Evolutionary conservation across 2,888 invertebrate species (phyloP), one percentile per base, ranked within the genome.

Genomic region (Mythimna ferrago): DNA sequence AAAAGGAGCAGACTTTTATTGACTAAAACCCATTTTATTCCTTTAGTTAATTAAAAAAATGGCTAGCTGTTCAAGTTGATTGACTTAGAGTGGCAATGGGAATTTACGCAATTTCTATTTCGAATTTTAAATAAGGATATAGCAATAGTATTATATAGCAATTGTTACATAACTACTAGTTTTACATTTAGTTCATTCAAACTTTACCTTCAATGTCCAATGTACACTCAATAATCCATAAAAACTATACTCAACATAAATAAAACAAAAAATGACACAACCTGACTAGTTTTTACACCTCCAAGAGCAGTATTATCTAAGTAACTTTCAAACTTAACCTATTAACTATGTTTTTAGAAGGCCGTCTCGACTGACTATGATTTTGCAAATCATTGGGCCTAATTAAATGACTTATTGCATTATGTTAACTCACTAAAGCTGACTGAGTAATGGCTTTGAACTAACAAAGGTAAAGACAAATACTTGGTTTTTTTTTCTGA

Each of bases 311-410:
- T 74, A 88, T 91, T 89, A 88, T 90, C 87, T 77, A 69, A 78
- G 73, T 78, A 84, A 90, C 90, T 91, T 92, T 89, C 84, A 73
- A 92, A 93, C 90, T 92, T 89, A 89, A 91, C 90, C 88, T 89
- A 92, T 91, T 92, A 92, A 90, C 92, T 89, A 87, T 89, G 88
- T 90, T 91, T 89, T 89, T 88, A 86, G 86, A 87, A 83, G 78
- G 73, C 64, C 75, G 80, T 79, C 84, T 83, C 71, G 84, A 71
- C 84, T 76, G 86, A 75, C 67, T 64, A 76, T 78, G 65, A 71
- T 89, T 89, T 78, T 89, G 93, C 94, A 91, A 93, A 90, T 94
- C 94, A 94, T 92, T 84, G 82, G 68, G 71, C 82, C 91, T 94
- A 94, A 94, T 94, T 94, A 92, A 87, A 88, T 66, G 80, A 71